These are phyloP conservation scores for Rhamnusium bicolor DNA, from an alignment of 2,888 invertebrate genomes.

Conservation along the genomic window DNA sequence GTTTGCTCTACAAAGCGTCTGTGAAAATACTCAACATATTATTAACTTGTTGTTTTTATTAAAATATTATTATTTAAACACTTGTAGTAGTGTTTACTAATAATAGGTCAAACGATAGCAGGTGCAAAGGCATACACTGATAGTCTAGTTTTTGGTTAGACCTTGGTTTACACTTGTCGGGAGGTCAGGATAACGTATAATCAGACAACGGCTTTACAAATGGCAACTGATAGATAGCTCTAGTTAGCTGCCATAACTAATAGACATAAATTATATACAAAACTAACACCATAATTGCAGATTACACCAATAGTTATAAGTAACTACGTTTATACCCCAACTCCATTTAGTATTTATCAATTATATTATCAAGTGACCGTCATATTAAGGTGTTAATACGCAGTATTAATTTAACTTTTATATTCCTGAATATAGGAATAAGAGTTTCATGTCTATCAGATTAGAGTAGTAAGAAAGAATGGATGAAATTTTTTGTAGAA, in stretches of 20 bases:
- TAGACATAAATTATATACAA: slow-evolving; percentile 56
- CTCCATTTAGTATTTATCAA: too few relatives aligned
- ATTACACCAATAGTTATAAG: slow-evolving; percentile 24
- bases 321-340: slow-evolving; percentile 17
- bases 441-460: too few relatives aligned
- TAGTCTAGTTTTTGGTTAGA: slow-evolving; percentile 40
- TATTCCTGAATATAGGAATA: too few relatives aligned
- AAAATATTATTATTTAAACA: slow-evolving; percentile 39
- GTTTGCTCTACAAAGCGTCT: background rate
- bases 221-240: slow-evolving; percentile 44
- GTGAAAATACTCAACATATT: slow-evolving; percentile 20
- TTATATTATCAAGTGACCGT: too few relatives aligned
- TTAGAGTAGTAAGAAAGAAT: too few relatives aligned
- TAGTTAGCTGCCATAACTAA: slow-evolving; percentile 50
- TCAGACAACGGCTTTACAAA: slow-evolving; percentile 56
- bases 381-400: too few relatives aligned
- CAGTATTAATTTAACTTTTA: too few relatives aligned
- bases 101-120: slow-evolving; percentile 36
- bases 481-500: too few relatives aligned
- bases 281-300: slow-evolving; percentile 56
- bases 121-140: slow-evolving; percentile 43
- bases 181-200: slow-evolving; percentile 51
- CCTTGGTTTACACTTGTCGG: slow-evolving; percentile 40
- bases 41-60: slow-evolving; percentile 40
- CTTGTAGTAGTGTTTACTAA: slow-evolving; percentile 35